Conservation (phyloP, 53 echinoderm and acorn worm species). For the Astropecten irregularis region DNA sequence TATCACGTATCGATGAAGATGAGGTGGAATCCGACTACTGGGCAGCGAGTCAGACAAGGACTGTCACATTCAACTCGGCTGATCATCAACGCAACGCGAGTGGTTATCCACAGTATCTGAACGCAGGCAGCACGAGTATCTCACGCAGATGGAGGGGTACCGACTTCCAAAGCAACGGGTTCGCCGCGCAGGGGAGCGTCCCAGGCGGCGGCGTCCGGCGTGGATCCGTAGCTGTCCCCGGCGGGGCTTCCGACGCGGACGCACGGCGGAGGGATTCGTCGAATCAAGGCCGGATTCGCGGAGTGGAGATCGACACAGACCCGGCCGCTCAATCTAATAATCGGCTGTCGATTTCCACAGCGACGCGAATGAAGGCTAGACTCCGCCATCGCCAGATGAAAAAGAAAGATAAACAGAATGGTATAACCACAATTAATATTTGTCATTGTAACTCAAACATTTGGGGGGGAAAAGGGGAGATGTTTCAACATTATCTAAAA, state of each 20-base stretch:
- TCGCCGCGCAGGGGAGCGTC: neutral
- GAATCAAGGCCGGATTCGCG: neutral
- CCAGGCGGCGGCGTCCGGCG: no score
- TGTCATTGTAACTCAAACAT: no score
- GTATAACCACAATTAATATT: no score
- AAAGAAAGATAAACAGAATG: neutral
- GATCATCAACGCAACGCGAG: neutral
- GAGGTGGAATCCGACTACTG: neutral
- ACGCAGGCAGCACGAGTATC: neutral
- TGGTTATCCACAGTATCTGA: no score
- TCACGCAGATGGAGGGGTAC: neutral
- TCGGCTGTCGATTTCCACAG: neutral
- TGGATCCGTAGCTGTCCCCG: neutral
- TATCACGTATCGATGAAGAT: neutral
- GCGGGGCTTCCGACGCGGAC: neutral
- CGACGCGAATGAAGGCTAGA: neutral
- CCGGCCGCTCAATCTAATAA: no score
- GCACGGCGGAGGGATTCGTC: neutral
- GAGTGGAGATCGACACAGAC: neutral
- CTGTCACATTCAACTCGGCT: neutral
- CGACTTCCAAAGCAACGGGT: neutral
- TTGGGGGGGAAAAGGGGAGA: no score
- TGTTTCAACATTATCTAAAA: no score
- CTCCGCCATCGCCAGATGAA: conserved; percentile 9
- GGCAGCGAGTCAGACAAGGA: neutral